phyloP scores from a whole-genome alignment of 2,797 vertebrate species.

The Centropyge bicolor region DNA sequence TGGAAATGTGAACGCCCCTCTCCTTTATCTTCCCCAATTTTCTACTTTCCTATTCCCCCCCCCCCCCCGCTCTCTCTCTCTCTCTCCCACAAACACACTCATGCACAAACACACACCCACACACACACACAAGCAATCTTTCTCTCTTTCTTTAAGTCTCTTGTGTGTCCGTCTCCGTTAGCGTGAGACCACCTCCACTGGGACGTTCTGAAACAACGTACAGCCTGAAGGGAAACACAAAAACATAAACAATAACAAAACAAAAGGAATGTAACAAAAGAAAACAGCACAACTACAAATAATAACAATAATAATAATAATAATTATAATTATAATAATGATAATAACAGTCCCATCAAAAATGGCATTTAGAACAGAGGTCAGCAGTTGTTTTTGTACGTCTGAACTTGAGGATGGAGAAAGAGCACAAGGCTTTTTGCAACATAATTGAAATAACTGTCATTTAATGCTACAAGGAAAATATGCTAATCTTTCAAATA shows the following conservation, averaged over 20 bases:
- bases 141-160: conserved; percentile 65
- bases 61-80: background rate
- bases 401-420: conserved; percentile 40
- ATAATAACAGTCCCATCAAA: background rate
- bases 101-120: conserved; percentile 20
- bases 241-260: conserved; percentile 83
- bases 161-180: conserved; percentile 83
- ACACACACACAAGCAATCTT: conserved; percentile 24
- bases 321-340: conserved; percentile 20
- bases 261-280: conserved; percentile 46
- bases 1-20: conserved; percentile 14
- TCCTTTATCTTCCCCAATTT: conserved; percentile 32
- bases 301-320: conserved; percentile 70
- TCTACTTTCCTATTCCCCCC: conserved; percentile 22
- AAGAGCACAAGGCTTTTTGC: conserved; percentile 56
- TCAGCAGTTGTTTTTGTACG: conserved; percentile 11
- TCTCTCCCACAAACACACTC: conserved; percentile 10
- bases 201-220: conserved; percentile 99
- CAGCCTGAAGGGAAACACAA: conserved; percentile 97
- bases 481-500: conserved; percentile 8
- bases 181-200: conserved; percentile 94
- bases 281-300: conserved; percentile 79
- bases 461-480: background rate
- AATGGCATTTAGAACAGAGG: background rate
- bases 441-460: background rate